Conservation (phyloP, 2,113 vertebrate genomes). For the Proteles cristata region DNA sequence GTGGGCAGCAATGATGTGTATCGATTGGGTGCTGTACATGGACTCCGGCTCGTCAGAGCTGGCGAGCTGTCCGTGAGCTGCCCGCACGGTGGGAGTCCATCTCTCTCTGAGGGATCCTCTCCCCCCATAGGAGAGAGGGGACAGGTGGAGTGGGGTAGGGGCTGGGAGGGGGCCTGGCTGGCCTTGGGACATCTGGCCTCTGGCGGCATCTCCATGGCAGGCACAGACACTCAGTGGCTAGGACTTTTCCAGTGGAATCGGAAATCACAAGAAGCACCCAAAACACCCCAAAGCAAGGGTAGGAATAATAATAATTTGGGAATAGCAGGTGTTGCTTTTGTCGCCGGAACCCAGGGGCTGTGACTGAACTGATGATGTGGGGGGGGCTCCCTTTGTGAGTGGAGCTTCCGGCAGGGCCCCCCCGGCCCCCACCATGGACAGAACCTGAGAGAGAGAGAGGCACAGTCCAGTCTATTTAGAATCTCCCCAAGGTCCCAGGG, state of each 20-base stretch:
- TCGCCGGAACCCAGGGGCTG: neutral
- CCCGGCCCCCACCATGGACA: accelerated
- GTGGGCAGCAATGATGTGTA: accelerated
- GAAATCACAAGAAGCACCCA: neutral
- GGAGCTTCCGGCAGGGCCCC: neutral
- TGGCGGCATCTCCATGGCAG: no score
- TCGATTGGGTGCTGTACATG: no score
- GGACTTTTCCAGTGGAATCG: neutral
- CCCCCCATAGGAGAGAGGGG: neutral
- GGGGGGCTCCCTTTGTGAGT: neutral
- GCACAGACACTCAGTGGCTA: neutral
- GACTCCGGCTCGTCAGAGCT: neutral
- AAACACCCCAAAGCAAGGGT: neutral
- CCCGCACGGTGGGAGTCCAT: neutral
- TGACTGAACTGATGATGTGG: neutral
- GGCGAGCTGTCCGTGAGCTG: accelerated
- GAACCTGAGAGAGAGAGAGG: neutral
- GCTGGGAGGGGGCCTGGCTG: neutral
- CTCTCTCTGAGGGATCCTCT: neutral
- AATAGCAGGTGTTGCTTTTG: neutral
- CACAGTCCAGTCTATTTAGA: neutral
- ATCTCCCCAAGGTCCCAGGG: neutral
- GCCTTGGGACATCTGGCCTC: neutral
- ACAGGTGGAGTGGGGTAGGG: neutral
- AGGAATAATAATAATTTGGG: neutral